These are phyloP conservation scores for Lithosia quadra DNA, from an alignment of 2,888 invertebrate species.

Conservation along the genomic window DNA sequence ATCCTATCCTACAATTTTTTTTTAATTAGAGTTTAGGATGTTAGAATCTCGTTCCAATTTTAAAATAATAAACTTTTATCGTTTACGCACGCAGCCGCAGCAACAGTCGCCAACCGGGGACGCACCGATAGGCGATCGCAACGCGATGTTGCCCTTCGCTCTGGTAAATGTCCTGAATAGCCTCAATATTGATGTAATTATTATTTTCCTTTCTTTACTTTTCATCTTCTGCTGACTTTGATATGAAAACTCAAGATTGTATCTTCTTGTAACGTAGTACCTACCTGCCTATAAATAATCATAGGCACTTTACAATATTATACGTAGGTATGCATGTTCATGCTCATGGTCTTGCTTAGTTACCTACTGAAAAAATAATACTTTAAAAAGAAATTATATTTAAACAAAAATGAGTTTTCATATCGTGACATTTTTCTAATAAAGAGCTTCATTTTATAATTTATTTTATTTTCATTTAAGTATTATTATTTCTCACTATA, in stretches of 20 bases:
- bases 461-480: constrained; percentile 34
- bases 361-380: not conserved
- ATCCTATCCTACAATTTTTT: not conserved
- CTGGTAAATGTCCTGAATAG: constrained; percentile 86
- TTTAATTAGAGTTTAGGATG: not conserved
- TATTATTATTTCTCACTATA: constrained; percentile 35
- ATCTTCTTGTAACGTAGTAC: not conserved
- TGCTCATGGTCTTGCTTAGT: too few relatives aligned
- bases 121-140: constrained; percentile 75
- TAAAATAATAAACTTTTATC: constrained; percentile 30
- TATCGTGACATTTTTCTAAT: constrained; percentile 40
- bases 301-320: not conserved
- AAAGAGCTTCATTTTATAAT: constrained; percentile 41
- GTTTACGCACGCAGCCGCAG: constrained; percentile 71
- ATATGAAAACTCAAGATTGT: constrained; percentile 59
- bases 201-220: constrained; percentile 61
- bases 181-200: constrained; percentile 86
- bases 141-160: constrained; percentile 83
- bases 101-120: constrained; percentile 82
- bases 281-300: not conserved
- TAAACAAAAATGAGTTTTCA: constrained; percentile 56
- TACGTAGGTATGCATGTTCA: too few relatives aligned
- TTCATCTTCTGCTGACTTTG: constrained; percentile 43
- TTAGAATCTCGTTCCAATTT: constrained; percentile 8
- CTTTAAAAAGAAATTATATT: too few relatives aligned